Evolutionary conservation across 2,113 vertebrate species (phyloP).

Genomic region (Channa maculata): DNA sequence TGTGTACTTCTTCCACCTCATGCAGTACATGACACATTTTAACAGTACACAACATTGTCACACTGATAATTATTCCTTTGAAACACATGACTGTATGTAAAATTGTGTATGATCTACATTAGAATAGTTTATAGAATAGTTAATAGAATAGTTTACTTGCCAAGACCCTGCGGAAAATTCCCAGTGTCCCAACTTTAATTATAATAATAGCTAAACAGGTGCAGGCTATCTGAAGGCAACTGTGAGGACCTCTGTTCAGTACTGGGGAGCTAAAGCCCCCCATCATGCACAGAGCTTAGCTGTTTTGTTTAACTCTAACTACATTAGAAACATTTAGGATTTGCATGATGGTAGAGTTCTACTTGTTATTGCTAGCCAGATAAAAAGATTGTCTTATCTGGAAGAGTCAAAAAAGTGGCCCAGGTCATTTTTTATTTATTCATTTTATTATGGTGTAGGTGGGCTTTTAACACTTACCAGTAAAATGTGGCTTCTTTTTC

Average conservation of each 20-base stretch:
- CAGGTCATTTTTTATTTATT: neutral
- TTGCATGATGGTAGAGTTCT: constrained; percentile 24
- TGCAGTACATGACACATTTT: neutral
- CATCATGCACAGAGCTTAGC: constrained; percentile 17
- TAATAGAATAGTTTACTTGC: constrained; percentile 22
- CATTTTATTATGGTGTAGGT: neutral
- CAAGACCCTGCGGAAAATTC: constrained; percentile 66
- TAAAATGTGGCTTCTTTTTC: neutral
- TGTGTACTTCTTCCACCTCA: too few relatives aligned
- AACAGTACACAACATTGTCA: neutral
- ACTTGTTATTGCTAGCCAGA: neutral
- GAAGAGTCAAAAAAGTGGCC: neutral
- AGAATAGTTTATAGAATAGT: constrained; percentile 41
- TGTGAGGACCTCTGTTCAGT: constrained; percentile 32
- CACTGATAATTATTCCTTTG: constrained; percentile 25
- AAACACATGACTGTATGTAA: neutral
- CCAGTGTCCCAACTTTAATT: constrained; percentile 67
- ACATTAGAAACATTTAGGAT: constrained; percentile 7
- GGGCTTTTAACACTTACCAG: neutral
- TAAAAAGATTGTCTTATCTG: neutral
- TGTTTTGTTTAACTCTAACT: constrained; percentile 31
- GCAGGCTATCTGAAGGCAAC: constrained; percentile 50
- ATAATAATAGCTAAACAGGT: constrained; percentile 72
- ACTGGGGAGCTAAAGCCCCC: constrained; percentile 19
- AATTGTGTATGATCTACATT: constrained; percentile 13